Evolutionary conservation across 2,797 vertebrate genomes (phyloP), one percentile per base, ranked within the genome.

Genomic region (Strix occidentalis): DNA sequence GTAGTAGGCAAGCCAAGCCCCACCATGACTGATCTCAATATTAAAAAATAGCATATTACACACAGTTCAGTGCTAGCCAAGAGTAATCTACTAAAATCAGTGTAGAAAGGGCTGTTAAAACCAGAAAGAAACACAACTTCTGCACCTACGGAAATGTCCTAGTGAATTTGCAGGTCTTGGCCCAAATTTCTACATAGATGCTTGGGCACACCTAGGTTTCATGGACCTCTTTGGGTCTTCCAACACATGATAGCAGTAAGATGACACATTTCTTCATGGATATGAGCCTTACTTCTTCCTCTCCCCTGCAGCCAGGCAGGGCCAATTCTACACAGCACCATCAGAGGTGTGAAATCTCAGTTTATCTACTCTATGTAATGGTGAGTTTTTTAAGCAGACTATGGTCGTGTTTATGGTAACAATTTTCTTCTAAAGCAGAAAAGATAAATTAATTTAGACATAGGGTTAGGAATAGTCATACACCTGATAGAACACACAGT

Each of bases 231-330:
- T 6, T 26, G 14, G 23, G 50, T 56, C 35, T 63, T 82, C 5
- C 66, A 63, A 21, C 9, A 35, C 0, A 0, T 6, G 6, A 31
- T 10, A 78, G 33, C 10, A 84, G 4, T 61, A 53, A 84, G 54
- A 65, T 11, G 11, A 24, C 21, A 31, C 6, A 14, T 9, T 86
- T 70, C 33, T 81, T 45, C 4, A 3, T 39, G 50, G n/a, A 17
- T 74, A 16, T 8, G 16, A 82, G 39, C 35, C 43, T 86, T 53
- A 65, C 8, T 78, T 81, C 72, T 64, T 93, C 21, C 9, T 64
- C 51, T 70, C 13, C 25, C 23, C 3, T 31, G 23, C 29, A 90
- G 84, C 29, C 31, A 75, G 43, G 29, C 23, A 71, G 35, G 26
- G 33, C 18, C 66, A 48, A 5, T 63, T 68, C 41, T 41, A 77